Percentiles rank a stretch among this genome's conserved stretches.
These are phyloP conservation scores for Romanogobio albipinnatus DNA, from an alignment of 2,113 vertebrate genomes.

Conservation along the genomic window DNA sequence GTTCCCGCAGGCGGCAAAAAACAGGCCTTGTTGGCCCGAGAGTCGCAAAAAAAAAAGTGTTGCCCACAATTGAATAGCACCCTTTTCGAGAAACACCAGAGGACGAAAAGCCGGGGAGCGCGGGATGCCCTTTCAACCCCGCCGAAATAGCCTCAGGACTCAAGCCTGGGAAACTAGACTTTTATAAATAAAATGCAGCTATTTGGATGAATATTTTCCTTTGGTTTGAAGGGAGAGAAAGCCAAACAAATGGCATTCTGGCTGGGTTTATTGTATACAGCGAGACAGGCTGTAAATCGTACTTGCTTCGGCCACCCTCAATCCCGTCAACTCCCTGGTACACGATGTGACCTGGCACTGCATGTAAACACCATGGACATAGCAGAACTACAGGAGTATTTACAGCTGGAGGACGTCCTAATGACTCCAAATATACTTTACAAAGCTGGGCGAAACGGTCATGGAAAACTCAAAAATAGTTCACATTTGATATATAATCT, in stretches of 20 bases:
- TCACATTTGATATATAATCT: not conserved
- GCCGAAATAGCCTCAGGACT: conserved; percentile 9
- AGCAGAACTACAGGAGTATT: not conserved
- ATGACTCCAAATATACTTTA: not conserved
- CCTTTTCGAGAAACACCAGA: not conserved
- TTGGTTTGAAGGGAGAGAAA: conserved; percentile 24
- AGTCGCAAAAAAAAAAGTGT: not conserved
- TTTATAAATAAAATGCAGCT: conserved; percentile 26
- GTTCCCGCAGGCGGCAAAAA: conserved; percentile 67
- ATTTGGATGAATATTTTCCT: conserved; percentile 42
- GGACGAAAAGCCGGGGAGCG: not conserved
- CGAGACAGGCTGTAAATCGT: conserved; percentile 41
- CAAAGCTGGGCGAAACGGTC: not conserved
- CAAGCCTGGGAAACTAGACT: conserved; percentile 22
- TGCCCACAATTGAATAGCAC: not conserved
- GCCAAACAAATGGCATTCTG: conserved; percentile 46
- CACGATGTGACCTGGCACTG: conserved; percentile 23
- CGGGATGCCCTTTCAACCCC: conserved; percentile 7
- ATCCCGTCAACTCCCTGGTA: conserved; percentile 1
- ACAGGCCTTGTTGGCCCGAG: not conserved
- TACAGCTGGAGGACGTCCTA: not conserved
- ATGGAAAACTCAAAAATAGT: conserved; percentile 8
- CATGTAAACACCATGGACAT: not conserved
- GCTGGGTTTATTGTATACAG: conserved; percentile 29
- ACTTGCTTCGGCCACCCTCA: conserved; percentile 2